Evolutionary conservation across 2,888 invertebrate genomes (phyloP).

Genomic region (Archips crataeganus): DNA sequence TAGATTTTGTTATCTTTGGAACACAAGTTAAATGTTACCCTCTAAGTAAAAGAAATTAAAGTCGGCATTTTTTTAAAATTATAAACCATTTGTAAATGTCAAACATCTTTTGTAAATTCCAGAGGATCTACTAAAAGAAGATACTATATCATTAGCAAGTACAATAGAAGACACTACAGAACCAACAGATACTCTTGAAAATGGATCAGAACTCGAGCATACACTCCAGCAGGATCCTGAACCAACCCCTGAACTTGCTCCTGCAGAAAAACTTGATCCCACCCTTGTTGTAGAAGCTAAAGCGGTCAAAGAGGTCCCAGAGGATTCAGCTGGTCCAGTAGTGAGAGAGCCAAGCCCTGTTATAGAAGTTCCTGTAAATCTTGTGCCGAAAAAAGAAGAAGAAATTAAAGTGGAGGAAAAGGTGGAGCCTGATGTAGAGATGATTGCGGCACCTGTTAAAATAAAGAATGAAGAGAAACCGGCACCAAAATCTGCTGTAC

Average conservation of each 20-base stretch:
- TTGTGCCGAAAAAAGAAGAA: constrained; percentile 42
- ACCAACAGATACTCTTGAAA: constrained; percentile 46
- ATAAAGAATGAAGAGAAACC: constrained; percentile 58
- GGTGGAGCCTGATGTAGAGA: constrained; percentile 62
- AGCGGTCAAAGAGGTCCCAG: constrained; percentile 26
- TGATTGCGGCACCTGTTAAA: constrained; percentile 58
- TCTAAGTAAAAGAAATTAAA: too few species aligned
- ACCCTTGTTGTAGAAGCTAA: constrained; percentile 45
- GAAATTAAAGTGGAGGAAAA: constrained; percentile 48
- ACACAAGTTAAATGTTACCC: too few species aligned
- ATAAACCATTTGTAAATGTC: not conserved
- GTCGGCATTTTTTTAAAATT: too few species aligned
- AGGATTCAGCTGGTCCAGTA: constrained; percentile 45
- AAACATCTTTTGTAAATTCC: constrained; percentile 47
- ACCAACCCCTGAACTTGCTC: constrained; percentile 27
- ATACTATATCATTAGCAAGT: constrained; percentile 48
- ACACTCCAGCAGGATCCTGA: constrained; percentile 8
- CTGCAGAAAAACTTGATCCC: constrained; percentile 43
- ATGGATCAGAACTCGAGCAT: constrained; percentile 41
- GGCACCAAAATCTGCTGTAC: constrained; percentile 59
- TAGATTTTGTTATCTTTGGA: too few species aligned
- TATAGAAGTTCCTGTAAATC: constrained; percentile 50
- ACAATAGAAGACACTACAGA: constrained; percentile 46
- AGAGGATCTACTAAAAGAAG: constrained; percentile 58
- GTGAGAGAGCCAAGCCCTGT: constrained; percentile 53